Evolutionary conservation across 1,140 invertebrate genomes (phyloP).

Genomic region (Pseudomyrmex pallidus): DNA sequence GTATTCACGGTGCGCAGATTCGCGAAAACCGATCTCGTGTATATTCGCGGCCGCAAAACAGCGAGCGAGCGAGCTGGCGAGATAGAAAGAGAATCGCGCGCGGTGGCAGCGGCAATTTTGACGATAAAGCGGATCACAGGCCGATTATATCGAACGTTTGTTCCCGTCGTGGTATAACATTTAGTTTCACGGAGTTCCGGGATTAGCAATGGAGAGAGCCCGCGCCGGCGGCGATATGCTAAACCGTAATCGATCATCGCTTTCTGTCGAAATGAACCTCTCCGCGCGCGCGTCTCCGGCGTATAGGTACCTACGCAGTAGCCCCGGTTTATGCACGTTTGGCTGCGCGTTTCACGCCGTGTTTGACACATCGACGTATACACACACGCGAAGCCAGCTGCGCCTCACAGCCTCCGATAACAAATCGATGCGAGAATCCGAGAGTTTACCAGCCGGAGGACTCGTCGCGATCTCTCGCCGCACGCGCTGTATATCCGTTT

Average conservation of each 20-base stretch:
- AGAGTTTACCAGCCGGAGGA: background rate
- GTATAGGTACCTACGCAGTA: background rate
- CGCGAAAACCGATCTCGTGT: background rate
- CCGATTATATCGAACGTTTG: conserved; percentile 19
- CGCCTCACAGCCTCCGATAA: background rate
- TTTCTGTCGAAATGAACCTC: conserved; percentile 44
- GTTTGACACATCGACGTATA: conserved; percentile 49
- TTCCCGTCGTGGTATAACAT: conserved; percentile 14
- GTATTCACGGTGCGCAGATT: background rate
- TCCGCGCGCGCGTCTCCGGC: background rate
- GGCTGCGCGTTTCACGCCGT: conserved; percentile 48
- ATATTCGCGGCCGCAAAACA: background rate
- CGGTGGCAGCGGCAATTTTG: background rate
- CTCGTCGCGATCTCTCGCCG: conserved; percentile 32
- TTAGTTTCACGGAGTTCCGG: conserved; percentile 37
- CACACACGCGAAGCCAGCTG: no score
- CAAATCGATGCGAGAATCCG: conserved; percentile 52
- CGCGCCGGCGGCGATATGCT: conserved; percentile 18
- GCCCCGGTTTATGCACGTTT: conserved; percentile 48
- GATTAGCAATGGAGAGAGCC: background rate
- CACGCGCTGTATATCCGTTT: conserved; percentile 27
- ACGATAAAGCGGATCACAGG: conserved; percentile 41
- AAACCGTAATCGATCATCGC: conserved; percentile 65
- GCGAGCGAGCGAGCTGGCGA: no score
- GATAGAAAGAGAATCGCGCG: background rate